Conservation (phyloP, 23 tunicate species). For the Halocynthia roretzi region DNA sequence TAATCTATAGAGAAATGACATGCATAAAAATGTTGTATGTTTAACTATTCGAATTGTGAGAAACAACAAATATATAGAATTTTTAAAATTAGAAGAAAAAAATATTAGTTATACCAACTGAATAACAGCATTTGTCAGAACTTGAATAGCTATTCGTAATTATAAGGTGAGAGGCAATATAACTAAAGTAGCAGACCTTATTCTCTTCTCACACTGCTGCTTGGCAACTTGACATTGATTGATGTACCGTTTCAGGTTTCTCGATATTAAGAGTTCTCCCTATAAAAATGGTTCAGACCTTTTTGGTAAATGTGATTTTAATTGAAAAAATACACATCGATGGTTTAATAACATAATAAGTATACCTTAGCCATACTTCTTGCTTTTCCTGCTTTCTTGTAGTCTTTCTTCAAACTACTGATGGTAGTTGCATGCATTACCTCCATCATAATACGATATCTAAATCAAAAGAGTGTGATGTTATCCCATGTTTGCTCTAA, state of each 20-base stretch:
- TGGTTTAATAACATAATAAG: background rate
- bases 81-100: too few relatives aligned
- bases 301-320: background rate
- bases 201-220: conserved; percentile 87
- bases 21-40: too few relatives aligned
- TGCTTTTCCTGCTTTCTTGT: conserved; percentile 75
- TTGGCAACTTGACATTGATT: conserved; percentile 91
- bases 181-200: conserved; percentile 12
- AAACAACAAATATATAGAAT: too few relatives aligned
- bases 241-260: conserved; percentile 73
- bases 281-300: conserved; percentile 13
- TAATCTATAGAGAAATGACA: too few relatives aligned
- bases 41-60: too few relatives aligned
- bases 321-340: background rate
- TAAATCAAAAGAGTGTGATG: background rate
- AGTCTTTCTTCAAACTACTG: conserved; percentile 64
- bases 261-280: conserved; percentile 72
- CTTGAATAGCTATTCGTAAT: too few relatives aligned
- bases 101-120: too few relatives aligned
- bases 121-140: too few relatives aligned
- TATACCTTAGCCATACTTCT: conserved; percentile 82
- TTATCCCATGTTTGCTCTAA: too few relatives aligned
- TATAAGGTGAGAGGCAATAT: too few relatives aligned
- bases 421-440: conserved; percentile 90
- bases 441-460: conserved; percentile 73